Evolutionary conservation across 2,113 vertebrate genomes (phyloP).

Genomic region (Sapajus apella): DNA sequence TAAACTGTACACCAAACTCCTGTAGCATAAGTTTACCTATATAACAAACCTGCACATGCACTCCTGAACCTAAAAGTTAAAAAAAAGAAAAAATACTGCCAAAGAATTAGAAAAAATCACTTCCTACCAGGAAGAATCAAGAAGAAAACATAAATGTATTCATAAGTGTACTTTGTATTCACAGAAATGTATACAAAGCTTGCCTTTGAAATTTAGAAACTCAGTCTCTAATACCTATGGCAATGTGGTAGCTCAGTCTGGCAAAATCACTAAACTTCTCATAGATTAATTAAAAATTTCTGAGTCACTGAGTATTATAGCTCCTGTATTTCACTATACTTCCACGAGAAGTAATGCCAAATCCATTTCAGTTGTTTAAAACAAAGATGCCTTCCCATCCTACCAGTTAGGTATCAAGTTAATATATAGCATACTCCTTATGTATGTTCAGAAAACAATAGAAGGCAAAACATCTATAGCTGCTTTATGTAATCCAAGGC

Average conservation of each 20-base stretch:
- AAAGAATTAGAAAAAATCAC: not conserved
- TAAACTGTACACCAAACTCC: no score
- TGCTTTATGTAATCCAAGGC: not conserved
- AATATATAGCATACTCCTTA: not conserved
- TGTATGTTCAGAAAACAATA: not conserved
- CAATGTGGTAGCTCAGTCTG: not conserved
- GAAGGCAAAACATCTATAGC: not conserved
- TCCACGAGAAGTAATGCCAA: conserved; percentile 15
- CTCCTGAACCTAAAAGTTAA: no score
- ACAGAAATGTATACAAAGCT: not conserved
- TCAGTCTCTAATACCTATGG: not conserved
- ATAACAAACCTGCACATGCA: no score
- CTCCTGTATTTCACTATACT: not conserved
- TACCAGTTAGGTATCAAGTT: not conserved
- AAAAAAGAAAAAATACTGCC: not conserved
- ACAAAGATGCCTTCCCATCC: not conserved
- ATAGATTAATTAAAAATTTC: not conserved
- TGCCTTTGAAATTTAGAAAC: conserved; percentile 35
- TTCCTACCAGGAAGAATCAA: not conserved
- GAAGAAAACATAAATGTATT: not conserved
- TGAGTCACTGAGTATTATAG: not conserved
- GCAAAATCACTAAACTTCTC: conserved; percentile 10
- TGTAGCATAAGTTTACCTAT: no score
- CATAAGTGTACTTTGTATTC: no score
- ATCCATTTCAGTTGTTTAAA: conserved; percentile 28